Base-by-base conservation (phyloP, 30 jellyfish, hydroid and myxozoan species). In the Mastigias papua region DNA sequence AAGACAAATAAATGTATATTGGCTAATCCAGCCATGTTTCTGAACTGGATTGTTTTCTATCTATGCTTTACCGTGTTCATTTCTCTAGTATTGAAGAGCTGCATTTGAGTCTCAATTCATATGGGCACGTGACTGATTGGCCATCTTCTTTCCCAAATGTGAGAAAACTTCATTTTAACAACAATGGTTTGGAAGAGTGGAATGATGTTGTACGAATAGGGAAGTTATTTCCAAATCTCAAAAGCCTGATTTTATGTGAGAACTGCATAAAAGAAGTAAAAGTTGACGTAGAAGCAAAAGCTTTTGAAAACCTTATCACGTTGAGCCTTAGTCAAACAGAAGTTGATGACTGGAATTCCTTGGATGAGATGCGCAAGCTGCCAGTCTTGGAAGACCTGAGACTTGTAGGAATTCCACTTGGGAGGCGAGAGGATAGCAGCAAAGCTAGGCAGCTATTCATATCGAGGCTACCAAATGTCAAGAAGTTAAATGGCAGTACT, bases 81-180 rank as follows among this genome's bases (percentile, higher is more conserved):
- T n/a, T n/a, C n/a, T n/a, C 34, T 22, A 89, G 99, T 34, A 71
- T 89, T 76, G 92, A 89, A 77, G 99, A 94, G 65, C 95, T 94
- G 42, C 99, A 94, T 50, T 50, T 90, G 87, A 94, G 99, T 79
- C 69, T 94, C 35, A 94, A 94, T 62, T 72, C 89, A 5, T 94
- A 76, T 70, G 95, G 92, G 3, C 50, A 51, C 20, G 93, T 94
- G 19, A 79, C 69, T 16, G 94, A 69, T 17, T 73, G 90, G 76
- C 73, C 76, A 13, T 49, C 66, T 1, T 49, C 82, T 5, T 89
- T 69, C 75, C 93, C 78, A n/a, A 94, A 46, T 31, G 83, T 94
- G 57, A 67, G 70, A 28, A 63, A 80, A 42, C 89, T 94, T 22
- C 93, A 89, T 50, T 83, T 86, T 83, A 66, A 65, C 67, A 85